phyloP scores from a whole-genome alignment of 2,888 invertebrate species.

The Euclidia mi region DNA sequence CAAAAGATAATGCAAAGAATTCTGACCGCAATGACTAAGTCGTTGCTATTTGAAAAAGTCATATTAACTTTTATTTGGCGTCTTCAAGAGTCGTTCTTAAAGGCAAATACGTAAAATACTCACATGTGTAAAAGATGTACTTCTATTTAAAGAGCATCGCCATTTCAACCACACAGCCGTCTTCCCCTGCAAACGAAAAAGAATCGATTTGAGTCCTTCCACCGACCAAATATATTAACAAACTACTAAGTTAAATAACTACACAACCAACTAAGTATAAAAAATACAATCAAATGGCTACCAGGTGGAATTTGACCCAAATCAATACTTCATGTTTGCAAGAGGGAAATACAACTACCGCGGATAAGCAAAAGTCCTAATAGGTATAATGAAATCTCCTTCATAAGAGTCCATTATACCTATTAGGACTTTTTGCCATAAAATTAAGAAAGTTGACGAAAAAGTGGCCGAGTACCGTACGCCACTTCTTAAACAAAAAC shows the following conservation, averaged over 20 bases:
- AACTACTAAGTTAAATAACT: constrained; percentile 51
- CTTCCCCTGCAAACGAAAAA: constrained; percentile 76
- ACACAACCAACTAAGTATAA: constrained; percentile 40
- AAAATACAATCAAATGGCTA: constrained; percentile 30
- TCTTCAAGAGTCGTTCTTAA: not conserved
- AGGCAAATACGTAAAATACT: constrained; percentile 1
- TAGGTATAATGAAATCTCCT: no score
- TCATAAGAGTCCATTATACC: no score
- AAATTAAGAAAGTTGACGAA: no score
- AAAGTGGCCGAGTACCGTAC: no score
- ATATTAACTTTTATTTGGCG: no score
- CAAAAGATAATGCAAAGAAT: no score
- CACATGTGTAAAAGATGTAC: not conserved
- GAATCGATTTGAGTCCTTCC: constrained; percentile 80
- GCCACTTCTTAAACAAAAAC: no score
- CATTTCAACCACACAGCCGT: constrained; percentile 22
- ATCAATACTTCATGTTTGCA: constrained; percentile 71
- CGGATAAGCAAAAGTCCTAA: no score
- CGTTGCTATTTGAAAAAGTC: no score
- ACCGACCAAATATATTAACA: constrained; percentile 60
- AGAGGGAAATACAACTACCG: constrained; percentile 18
- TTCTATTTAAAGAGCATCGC: constrained; percentile 15
- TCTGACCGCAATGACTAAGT: no score
- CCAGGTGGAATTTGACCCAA: constrained; percentile 84
- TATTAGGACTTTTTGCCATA: no score